A percentile compares a stretch with the other conserved stretches of the same genome.
Conservation (phyloP, 2,888 invertebrate species). For the Andrena minutula region DNA sequence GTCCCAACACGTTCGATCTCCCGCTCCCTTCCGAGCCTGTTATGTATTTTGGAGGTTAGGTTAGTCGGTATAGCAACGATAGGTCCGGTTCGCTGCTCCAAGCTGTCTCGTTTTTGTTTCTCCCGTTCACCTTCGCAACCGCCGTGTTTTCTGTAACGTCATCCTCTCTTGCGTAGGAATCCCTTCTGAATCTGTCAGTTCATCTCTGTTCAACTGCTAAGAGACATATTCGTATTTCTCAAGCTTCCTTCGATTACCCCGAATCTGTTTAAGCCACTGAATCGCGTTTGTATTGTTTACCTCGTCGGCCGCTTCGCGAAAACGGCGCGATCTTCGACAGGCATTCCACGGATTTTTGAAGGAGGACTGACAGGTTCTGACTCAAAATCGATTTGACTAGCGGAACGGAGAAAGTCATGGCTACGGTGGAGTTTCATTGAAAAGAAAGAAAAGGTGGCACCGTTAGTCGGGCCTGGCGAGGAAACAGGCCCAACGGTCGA, state of each 20-base stretch:
- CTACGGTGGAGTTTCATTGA: constrained; percentile 24
- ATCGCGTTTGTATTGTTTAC: constrained; percentile 1
- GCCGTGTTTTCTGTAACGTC: constrained; percentile 26
- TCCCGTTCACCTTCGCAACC: constrained; percentile 34
- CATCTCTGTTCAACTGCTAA: not conserved
- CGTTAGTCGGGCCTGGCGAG: constrained; percentile 14
- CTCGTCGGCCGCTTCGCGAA: not conserved
- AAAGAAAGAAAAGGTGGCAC: constrained; percentile 40
- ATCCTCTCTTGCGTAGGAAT: constrained; percentile 6
- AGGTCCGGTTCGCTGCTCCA: constrained; percentile 41
- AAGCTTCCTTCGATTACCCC: not conserved
- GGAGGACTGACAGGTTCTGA: not conserved
- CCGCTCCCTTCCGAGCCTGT: constrained; percentile 20
- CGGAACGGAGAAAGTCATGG: constrained; percentile 23
- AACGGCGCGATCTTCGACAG: not conserved
- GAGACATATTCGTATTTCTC: not conserved
- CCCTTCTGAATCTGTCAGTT: not conserved
- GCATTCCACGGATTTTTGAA: not conserved
- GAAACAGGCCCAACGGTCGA: constrained; percentile 53
- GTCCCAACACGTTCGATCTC: constrained; percentile 24
- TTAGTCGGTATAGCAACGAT: constrained; percentile 39
- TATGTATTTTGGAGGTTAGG: constrained; percentile 65
- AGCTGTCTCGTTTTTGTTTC: constrained; percentile 23
- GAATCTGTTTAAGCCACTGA: not conserved
- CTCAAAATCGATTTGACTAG: constrained; percentile 9